These are phyloP conservation scores for Ceryle rudis DNA, from an alignment of 2,797 vertebrate genomes.

Conservation along the genomic window DNA sequence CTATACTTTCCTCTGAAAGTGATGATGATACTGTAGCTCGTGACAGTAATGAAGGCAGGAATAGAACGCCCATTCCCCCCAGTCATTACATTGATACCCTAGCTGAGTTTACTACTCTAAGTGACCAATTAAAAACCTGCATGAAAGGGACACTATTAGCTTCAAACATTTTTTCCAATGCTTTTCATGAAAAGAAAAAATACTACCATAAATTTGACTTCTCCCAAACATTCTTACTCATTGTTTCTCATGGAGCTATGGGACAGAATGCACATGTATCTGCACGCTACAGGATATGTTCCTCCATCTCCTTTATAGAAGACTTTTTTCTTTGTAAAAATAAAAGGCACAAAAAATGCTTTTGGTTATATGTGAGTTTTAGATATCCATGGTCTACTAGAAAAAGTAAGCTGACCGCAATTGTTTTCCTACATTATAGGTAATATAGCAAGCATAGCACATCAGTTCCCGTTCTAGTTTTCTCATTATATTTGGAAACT, in stretches of 20 bases:
- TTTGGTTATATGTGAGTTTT: not conserved
- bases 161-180: not conserved
- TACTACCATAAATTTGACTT: not conserved
- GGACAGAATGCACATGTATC: not conserved
- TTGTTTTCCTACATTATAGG: fast-evolving
- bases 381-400: not conserved
- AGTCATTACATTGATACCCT: not conserved
- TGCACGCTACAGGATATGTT: not conserved
- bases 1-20: not conserved
- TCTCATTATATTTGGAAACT: not conserved
- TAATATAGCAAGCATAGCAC: not conserved
- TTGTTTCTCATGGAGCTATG: not conserved
- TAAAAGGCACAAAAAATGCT: not conserved
- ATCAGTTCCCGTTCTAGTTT: fast-evolving
- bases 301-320: not conserved
- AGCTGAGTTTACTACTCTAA: not conserved
- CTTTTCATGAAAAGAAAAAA: not conserved
- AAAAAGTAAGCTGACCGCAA: not conserved
- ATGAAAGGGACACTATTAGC: not conserved
- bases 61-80: not conserved
- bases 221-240: not conserved
- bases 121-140: not conserved
- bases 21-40: not conserved
- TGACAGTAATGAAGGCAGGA: not conserved
- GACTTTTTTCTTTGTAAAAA: not conserved